Evolutionary conservation across 2,888 invertebrate genomes (phyloP).

Genomic region (Dysmachus trigonus): DNA sequence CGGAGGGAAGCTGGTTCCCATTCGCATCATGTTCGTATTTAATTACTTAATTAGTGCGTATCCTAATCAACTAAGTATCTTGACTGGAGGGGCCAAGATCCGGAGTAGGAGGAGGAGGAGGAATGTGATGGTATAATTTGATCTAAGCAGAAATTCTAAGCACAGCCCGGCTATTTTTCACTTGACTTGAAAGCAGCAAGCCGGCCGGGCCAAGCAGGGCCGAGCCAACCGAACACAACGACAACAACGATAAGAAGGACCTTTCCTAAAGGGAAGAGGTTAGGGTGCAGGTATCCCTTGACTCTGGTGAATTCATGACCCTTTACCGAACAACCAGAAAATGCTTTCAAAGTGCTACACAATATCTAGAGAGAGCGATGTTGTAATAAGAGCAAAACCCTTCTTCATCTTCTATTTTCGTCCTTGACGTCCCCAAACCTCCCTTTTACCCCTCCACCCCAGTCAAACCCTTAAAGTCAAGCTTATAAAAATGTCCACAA

Average conservation of each 20-base stretch:
- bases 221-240: too few relatives aligned
- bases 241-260: not conserved
- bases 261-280: not conserved
- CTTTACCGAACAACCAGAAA: conserved; percentile 13
- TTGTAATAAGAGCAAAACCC: not conserved
- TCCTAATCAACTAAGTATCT: conserved; percentile 44
- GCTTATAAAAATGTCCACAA: not conserved
- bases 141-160: conserved; percentile 43
- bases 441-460: too few relatives aligned
- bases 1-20: not conserved
- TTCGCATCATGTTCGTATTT: conserved; percentile 34
- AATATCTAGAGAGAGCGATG: not conserved
- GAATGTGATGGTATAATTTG: conserved; percentile 27
- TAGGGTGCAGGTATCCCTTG: not conserved
- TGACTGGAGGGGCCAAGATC: not conserved
- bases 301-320: not conserved
- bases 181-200: conserved; percentile 23
- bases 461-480: not conserved
- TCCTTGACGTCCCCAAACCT: not conserved
- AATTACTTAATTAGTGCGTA: conserved; percentile 44
- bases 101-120: too few relatives aligned
- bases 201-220: not conserved
- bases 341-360: conserved; percentile 16
- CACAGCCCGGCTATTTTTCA: conserved; percentile 34
- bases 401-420: not conserved